Evolutionary conservation across 2,113 vertebrate genomes (phyloP), one percentile per base, ranked within the genome.

Genomic region (Xerus inauris): DNA sequence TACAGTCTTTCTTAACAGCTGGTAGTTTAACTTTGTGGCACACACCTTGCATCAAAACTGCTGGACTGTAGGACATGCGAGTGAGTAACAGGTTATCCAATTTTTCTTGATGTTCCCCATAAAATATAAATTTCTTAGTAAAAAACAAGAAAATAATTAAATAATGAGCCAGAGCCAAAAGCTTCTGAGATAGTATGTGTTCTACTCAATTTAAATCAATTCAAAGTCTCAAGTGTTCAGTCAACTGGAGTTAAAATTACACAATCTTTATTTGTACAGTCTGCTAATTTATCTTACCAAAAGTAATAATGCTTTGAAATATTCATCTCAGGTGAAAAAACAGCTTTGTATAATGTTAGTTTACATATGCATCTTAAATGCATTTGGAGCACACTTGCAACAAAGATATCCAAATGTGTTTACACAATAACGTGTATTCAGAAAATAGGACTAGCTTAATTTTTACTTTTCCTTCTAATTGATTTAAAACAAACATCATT

Each of bases 301-400:
- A 95, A 88, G 35, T 84, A 94, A 86, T 13, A 87, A 10, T 92
- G 47, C 59, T 85, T 71, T 92, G 81, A 86, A 89, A 92, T 57
- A 87, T 22, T 83, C 6, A 77, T 87, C 87, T 49, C 85, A 89
- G 64, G 20, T 87, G 32, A 81, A 90, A 85, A 47, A 87, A 69
- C 5, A 88, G 14, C 22, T 47, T 42, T 17, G 24, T 35, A 62
- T 86, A 42, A 40, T 59, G 94, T 81, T 95, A 93, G n/a, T 57
- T 91, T 64, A 87, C 26, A 87, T 51, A 75, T 7, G 17, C 26
- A 67, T 77, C 32, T 86, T 87, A 76, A 90, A 91, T 72, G n/a
- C 28, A 83, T 62, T 89, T 54, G 71, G n/a, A 84, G 79, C 42
- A 75, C 5, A 77, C 28, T 67, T 94, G 67, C 73, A 77, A 65